phyloP scores from a whole-genome alignment of 2,888 invertebrate genomes.

The Choristoneura rosaceana region DNA sequence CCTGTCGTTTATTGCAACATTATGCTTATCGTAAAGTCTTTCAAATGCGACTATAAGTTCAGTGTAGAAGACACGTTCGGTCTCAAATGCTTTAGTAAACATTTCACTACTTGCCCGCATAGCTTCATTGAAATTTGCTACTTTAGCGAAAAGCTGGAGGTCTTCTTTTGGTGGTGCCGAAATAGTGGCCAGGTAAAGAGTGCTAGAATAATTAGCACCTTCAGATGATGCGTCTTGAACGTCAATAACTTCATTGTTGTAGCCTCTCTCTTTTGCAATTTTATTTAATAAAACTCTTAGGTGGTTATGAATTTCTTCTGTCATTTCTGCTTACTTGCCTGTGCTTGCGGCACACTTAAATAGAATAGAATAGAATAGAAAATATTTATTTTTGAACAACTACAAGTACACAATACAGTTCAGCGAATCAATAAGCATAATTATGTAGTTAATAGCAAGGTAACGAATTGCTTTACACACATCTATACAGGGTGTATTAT shows the following conservation, averaged over 20 bases:
- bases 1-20: neutral
- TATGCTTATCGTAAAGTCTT: conserved; percentile 3
- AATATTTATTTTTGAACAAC: too few relatives aligned
- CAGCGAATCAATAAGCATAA: too few relatives aligned
- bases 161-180: conserved; percentile 41
- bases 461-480: too few relatives aligned
- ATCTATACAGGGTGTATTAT: too few relatives aligned
- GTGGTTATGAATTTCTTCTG: neutral
- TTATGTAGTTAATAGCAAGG: too few relatives aligned
- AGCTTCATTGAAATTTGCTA: neutral
- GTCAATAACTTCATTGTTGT: conserved; percentile 45
- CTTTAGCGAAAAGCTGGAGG: conserved; percentile 13
- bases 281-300: conserved; percentile 46
- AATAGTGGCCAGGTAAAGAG: conserved; percentile 51
- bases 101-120: conserved; percentile 9
- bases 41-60: neutral
- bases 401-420: too few relatives aligned
- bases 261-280: conserved; percentile 49
- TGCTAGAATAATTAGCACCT: conserved; percentile 62
- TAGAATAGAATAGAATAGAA: too few relatives aligned
- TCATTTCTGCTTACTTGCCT: neutral
- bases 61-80: conserved; percentile 2
- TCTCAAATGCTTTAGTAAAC: neutral
- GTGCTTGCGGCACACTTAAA: too few relatives aligned
- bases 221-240: conserved; percentile 54